Percentiles rank a stretch among this genome's conserved stretches.
These are phyloP conservation scores for Orius insidiosus DNA, from an alignment of 1,140 invertebrate species.

Conservation along the genomic window DNA sequence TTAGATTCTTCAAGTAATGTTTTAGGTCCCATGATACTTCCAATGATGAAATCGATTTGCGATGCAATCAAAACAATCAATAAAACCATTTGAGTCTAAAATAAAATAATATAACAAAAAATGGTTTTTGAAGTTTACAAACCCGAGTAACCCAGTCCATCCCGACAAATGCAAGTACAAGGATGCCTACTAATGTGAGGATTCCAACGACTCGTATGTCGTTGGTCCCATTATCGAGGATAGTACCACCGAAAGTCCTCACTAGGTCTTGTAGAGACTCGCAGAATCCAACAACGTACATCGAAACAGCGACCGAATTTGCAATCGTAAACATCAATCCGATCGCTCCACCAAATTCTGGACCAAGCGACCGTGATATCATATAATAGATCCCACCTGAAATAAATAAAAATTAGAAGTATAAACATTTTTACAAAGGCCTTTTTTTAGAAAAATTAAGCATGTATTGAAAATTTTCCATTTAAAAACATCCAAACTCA, in stretches of 20 bases:
- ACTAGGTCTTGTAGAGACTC: conserved; percentile 68
- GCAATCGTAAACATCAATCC: conserved; percentile 74
- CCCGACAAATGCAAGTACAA: conserved; percentile 68
- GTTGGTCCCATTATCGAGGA: conserved; percentile 40
- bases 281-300: conserved; percentile 95
- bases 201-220: conserved; percentile 46
- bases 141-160: conserved; percentile 81
- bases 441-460: no score
- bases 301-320: conserved; percentile 90
- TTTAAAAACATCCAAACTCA: no score
- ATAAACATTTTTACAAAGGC: not conserved
- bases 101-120: conserved; percentile 16
- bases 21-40: conserved; percentile 69
- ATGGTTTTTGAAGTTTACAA: conserved; percentile 13
- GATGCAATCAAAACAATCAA: conserved; percentile 75
- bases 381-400: conserved; percentile 92
- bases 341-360: conserved; percentile 86
- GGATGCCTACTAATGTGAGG: conserved; percentile 54
- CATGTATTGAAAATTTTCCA: no score
- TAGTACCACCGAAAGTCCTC: conserved; percentile 29
- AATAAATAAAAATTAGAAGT: conserved; percentile 14
- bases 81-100: conserved; percentile 73
- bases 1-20: conserved; percentile 46
- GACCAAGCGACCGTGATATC: conserved; percentile 88
- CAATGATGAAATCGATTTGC: conserved; percentile 80